Evolutionary conservation across 1,140 invertebrate species (phyloP).

Genomic region (Stegodyphus dumicola): DNA sequence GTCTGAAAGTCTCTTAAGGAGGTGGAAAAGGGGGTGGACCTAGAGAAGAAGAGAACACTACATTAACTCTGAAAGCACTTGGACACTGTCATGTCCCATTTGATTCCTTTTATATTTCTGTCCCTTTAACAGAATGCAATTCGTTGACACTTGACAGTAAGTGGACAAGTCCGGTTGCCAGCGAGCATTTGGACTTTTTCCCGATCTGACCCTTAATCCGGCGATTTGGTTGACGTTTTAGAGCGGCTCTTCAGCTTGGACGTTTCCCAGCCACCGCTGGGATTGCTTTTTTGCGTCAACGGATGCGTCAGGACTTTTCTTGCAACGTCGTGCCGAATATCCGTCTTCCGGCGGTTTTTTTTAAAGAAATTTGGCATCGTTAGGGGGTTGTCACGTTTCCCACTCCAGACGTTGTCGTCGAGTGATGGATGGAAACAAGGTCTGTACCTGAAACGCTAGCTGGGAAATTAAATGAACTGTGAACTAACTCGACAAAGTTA

Average conservation of each 20-base stretch:
- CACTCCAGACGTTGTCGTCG: neutral
- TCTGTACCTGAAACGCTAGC: constrained; percentile 8
- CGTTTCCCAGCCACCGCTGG: too few relatives aligned
- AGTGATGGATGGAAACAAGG: constrained; percentile 37
- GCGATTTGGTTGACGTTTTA: neutral
- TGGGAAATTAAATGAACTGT: constrained; percentile 43
- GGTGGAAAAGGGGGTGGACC: neutral
- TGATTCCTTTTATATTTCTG: constrained; percentile 53
- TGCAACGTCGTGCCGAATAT: neutral
- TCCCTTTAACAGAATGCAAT: constrained; percentile 57
- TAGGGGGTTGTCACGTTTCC: constrained; percentile 49
- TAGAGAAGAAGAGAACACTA: neutral
- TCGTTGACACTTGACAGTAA: constrained; percentile 56
- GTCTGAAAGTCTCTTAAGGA: constrained; percentile 3
- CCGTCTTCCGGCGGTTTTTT: constrained; percentile 3
- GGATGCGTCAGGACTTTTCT: neutral
- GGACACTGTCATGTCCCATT: constrained; percentile 57
- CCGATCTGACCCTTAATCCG: constrained; percentile 13
- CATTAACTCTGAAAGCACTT: constrained; percentile 50
- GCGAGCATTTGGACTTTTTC: constrained; percentile 31
- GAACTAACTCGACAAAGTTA: too few relatives aligned
- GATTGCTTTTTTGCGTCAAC: too few relatives aligned
- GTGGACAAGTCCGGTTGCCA: constrained; percentile 51
- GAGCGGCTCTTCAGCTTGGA: neutral
- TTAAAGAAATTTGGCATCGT: constrained; percentile 38